These are phyloP conservation scores for Autographa pulchrina DNA, from an alignment of 2,888 invertebrate species.

Conservation along the genomic window DNA sequence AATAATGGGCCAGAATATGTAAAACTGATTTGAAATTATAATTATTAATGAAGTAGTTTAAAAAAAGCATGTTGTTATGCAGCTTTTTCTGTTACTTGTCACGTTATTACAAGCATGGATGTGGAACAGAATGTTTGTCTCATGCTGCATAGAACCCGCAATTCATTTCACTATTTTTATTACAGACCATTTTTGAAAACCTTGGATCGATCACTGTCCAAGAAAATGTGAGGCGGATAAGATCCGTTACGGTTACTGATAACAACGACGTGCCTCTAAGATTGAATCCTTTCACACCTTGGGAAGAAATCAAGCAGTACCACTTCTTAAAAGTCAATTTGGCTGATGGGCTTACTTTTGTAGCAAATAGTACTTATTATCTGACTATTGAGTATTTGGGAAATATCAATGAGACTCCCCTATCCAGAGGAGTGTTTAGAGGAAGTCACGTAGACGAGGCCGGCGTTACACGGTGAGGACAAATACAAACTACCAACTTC, in stretches of 20 bases:
- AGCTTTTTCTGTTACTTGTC: no score
- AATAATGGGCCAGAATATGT: no score
- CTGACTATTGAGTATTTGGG: slow-evolving; percentile 77
- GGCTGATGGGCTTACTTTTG: slow-evolving; percentile 67
- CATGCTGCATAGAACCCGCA: no score
- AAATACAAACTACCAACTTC: no score
- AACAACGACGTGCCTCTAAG: slow-evolving; percentile 55
- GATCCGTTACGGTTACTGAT: slow-evolving; percentile 63
- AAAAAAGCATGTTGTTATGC: no score
- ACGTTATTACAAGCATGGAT: no score
- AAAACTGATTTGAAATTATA: no score
- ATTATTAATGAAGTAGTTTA: no score
- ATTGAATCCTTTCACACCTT: slow-evolving; percentile 61
- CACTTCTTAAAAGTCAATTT: slow-evolving; percentile 80
- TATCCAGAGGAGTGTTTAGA: slow-evolving; percentile 83
- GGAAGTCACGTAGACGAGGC: slow-evolving; percentile 75
- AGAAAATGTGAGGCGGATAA: slow-evolving; percentile 78
- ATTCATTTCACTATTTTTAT: slow-evolving; percentile 30
- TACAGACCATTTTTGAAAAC: slow-evolving; percentile 70
- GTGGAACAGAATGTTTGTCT: no score
- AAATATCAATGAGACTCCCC: slow-evolving; percentile 84
- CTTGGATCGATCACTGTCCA: slow-evolving; percentile 74
- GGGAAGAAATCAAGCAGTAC: slow-evolving; percentile 71
- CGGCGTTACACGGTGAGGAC: slow-evolving; percentile 75
- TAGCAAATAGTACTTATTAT: slow-evolving; percentile 65